Base-by-base conservation (phyloP, 2,888 invertebrate species). In the Lottia gigantea region DNA sequence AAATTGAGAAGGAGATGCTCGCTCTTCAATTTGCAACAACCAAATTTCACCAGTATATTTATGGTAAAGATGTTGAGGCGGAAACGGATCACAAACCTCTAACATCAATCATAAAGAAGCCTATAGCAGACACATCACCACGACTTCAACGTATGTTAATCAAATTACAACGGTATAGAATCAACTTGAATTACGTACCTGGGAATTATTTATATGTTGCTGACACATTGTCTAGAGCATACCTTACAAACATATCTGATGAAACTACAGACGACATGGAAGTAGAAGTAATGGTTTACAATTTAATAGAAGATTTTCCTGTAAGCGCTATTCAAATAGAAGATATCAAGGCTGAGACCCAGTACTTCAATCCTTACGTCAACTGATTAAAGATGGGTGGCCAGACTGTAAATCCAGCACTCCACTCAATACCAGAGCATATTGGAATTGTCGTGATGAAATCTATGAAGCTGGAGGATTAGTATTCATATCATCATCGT, bases 401-500 rank as follows among this genome's bases (percentile, higher is more conserved):
- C 49, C 49, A 49, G 49, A 49, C 15, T 16, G 19, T 16, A 49
- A 49, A 49, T 8, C n/a, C 19, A 16, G 49, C 3, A 19, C 19
- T 16, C 16, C 16, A 6, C 16, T 19, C 16, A 6, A 8, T 8
- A 19, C 11, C n/a, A 49, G 8, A n/a, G 7, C 49, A n/a, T 49
- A 49, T 11, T 49, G 16, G 16, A 14, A 49, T 8, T 49, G n/a
- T 1, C 49, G 49, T 49, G n/a, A 49, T 49, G n/a, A 49, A 49
- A 49, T n/a, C 49, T 6, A 16, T 15, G 19, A n/a, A n/a, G n/a
- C 16, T 49, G 49, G 15, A n/a, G 19, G 49, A 19, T 49, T 49
- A 19, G 14, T 49, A 49, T 49, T 49, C 4, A 76, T 77, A 23
- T 72, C 16, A 49, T 19, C 8, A 19, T 4, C 14, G 49, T n/a